Evolutionary conservation across 2,888 invertebrate genomes (phyloP).

Genomic region (Lathronympha strigana): DNA sequence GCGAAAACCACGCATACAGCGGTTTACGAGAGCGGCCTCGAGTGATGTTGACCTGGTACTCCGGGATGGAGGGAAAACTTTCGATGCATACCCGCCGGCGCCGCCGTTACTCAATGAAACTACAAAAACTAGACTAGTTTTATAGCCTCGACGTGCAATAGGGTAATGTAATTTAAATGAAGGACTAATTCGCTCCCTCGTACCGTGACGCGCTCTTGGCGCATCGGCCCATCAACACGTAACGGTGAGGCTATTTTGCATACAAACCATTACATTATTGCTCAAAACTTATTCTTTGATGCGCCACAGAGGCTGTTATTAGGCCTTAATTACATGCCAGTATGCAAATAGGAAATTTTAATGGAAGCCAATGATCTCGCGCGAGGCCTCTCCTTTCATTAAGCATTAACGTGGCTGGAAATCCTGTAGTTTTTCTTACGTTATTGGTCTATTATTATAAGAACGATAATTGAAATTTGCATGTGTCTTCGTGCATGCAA

Average conservation of each 20-base stretch:
- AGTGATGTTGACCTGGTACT: slow-evolving; percentile 59
- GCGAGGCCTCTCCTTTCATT: slow-evolving; percentile 67
- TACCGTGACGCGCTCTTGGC: slow-evolving; percentile 79
- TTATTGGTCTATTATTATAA: slow-evolving; percentile 33
- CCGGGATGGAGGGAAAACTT: slow-evolving; percentile 48
- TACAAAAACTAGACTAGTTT: slow-evolving; percentile 63
- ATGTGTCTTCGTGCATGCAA: slow-evolving; percentile 29
- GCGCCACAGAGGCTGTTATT: slow-evolving; percentile 81
- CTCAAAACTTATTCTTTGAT: slow-evolving; percentile 84
- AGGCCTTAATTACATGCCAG: slow-evolving; percentile 80
- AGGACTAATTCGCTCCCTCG: slow-evolving; percentile 80
- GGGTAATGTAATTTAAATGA: slow-evolving; percentile 81
- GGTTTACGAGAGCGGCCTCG: slow-evolving; percentile 52
- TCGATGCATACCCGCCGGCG: slow-evolving; percentile 61
- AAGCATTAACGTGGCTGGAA: slow-evolving; percentile 59
- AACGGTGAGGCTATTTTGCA: slow-evolving; percentile 83
- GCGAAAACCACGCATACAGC: slow-evolving; percentile 44
- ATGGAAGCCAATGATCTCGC: slow-evolving; percentile 74
- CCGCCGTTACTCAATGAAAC: slow-evolving; percentile 60
- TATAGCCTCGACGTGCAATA: slow-evolving; percentile 65
- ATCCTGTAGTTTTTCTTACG: slow-evolving; percentile 38
- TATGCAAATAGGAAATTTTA: slow-evolving; percentile 81
- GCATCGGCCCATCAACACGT: slow-evolving; percentile 81
- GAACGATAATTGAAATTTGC: slow-evolving; percentile 30
- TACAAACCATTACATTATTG: slow-evolving; percentile 84